These are phyloP conservation scores for Chiroxiphia lanceolata DNA, from an alignment of 2,797 vertebrate genomes.

Conservation along the genomic window DNA sequence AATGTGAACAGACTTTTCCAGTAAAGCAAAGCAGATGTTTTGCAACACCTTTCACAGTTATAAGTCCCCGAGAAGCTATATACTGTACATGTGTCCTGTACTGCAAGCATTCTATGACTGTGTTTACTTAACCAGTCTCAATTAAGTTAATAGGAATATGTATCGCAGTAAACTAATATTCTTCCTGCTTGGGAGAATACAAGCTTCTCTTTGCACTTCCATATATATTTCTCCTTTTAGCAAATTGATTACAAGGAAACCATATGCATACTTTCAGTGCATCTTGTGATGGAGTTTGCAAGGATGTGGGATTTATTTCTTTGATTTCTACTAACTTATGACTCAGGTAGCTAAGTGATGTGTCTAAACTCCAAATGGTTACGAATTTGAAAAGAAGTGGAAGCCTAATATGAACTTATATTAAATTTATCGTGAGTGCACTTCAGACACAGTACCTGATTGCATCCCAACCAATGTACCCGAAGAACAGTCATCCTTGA, in stretches of 20 bases:
- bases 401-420: not conserved
- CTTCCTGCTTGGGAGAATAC: not conserved
- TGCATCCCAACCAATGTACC: not conserved
- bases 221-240: not conserved
- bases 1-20: not conserved
- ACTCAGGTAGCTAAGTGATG: not conserved
- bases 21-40: slow-evolving; percentile 23
- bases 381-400: not conserved
- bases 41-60: not conserved
- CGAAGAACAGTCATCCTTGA: not conserved
- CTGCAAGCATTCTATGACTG: not conserved
- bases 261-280: not conserved
- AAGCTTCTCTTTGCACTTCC: not conserved
- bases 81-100: not conserved
- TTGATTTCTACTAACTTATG: not conserved
- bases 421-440: not conserved
- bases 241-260: not conserved
- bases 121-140: not conserved
- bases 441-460: not conserved
- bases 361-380: not conserved
- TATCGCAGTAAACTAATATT: not conserved
- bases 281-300: not conserved
- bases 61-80: not conserved
- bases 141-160: not conserved
- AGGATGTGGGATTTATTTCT: not conserved